phyloP scores from a whole-genome alignment of 2,797 vertebrate species.

The Galaxias olidus region DNA sequence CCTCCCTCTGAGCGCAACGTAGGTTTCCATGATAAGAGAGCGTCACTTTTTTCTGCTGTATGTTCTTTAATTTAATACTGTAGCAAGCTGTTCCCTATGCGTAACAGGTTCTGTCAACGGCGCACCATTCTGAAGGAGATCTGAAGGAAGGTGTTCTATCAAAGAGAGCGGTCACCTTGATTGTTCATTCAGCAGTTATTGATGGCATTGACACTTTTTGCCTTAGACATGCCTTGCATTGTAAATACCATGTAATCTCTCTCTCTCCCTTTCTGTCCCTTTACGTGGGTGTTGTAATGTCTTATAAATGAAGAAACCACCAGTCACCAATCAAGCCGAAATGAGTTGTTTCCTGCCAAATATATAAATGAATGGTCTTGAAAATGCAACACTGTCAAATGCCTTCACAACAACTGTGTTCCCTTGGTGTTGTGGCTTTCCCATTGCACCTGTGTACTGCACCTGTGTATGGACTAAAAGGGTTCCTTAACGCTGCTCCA shows the following conservation, averaged over 20 bases:
- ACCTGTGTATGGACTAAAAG: conserved; percentile 3
- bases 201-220: too few species aligned
- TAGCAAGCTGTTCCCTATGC: too few species aligned
- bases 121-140: too few species aligned
- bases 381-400: conserved; percentile 10
- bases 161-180: too few species aligned
- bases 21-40: too few species aligned
- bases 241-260: conserved; percentile 15
- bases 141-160: too few species aligned
- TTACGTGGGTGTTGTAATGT: conserved; percentile 11
- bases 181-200: too few species aligned
- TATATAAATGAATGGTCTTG: conserved; percentile 10
- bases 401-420: conserved; percentile 14
- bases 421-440: conserved; percentile 6
- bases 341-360: conserved; percentile 18
- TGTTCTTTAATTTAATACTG: too few species aligned
- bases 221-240: not conserved
- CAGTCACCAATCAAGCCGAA: conserved; percentile 6
- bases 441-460: conserved; percentile 12
- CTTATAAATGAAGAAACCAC: conserved; percentile 6
- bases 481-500: conserved; percentile 9
- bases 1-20: too few species aligned
- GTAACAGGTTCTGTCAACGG: too few species aligned
- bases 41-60: too few species aligned
- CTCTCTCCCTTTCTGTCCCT: not conserved